These are phyloP conservation scores for Agelastica alni DNA, from an alignment of 2,888 invertebrate species.

Conservation along the genomic window DNA sequence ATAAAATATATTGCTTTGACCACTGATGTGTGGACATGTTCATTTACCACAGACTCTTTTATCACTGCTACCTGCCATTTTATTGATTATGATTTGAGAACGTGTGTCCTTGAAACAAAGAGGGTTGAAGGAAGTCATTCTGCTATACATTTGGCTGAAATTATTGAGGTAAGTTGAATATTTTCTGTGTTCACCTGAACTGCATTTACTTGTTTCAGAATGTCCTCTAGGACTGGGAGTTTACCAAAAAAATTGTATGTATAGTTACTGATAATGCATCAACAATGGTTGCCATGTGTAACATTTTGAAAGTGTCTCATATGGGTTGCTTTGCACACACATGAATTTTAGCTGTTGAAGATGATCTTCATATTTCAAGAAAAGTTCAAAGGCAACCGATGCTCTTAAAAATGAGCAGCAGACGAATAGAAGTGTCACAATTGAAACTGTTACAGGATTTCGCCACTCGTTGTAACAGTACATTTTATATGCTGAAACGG, in stretches of 20 bases:
- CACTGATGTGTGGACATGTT: slow-evolving; percentile 9
- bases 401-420: slow-evolving; percentile 5
- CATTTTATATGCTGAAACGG: slow-evolving; percentile 6
- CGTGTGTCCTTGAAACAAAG: slow-evolving; percentile 8
- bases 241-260: neutral
- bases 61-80: slow-evolving; percentile 10
- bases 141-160: slow-evolving; percentile 4
- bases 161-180: slow-evolving; percentile 11
- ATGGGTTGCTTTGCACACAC: slow-evolving; percentile 17
- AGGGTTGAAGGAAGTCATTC: slow-evolving; percentile 4
- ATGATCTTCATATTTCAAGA: slow-evolving; percentile 8
- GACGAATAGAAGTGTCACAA: neutral
- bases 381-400: slow-evolving; percentile 3
- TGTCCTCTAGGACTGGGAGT: neutral
- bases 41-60: slow-evolving; percentile 4
- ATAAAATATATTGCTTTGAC: slow-evolving; percentile 5
- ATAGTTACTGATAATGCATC: slow-evolving; percentile 7
- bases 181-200: slow-evolving; percentile 5
- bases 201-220: slow-evolving; percentile 2
- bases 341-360: slow-evolving; percentile 8
- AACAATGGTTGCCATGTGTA: neutral
- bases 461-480: slow-evolving; percentile 13
- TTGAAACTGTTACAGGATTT: slow-evolving; percentile 14
- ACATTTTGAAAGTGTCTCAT: slow-evolving; percentile 3
- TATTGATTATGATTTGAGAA: slow-evolving; percentile 1